Evolutionary conservation across 2,113 vertebrate genomes (phyloP), one percentile per base, ranked within the genome.

Genomic region (Poicephalus gulielmi): DNA sequence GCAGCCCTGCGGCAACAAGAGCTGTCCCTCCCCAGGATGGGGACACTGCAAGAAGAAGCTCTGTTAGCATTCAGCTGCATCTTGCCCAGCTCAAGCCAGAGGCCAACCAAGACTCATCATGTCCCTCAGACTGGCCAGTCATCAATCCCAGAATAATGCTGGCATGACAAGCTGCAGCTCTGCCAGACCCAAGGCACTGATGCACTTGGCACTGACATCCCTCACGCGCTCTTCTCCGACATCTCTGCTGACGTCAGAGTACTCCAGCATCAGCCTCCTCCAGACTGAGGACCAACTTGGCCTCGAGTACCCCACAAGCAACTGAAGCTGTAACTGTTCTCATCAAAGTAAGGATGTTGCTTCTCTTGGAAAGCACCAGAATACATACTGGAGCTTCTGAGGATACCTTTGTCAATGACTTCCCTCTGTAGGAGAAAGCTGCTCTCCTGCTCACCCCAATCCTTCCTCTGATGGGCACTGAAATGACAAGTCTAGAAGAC

Each of bases 231-330:
- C 44, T 1, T 2, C 35, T 71, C 52, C 3, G 7, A 39, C 1
- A 0, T 31, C 77, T 81, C 64, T 13, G 11, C 64, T 33, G 67
- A 57, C 1, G 9, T 43, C 49, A 49, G 44, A 62, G 70, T 44
- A 52, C 62, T 60, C 63, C 44, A 50, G 59, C 53, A 80, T 17
- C 49, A 37, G 49, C 20, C 30, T 75, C 47, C 47, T 82, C 43
- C 20, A 15, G 30, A 25, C 8, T 1, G 0, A 90, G 68, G 13
- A 49, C 35, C 33, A 44, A 27, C 64, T 50, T 75, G 64, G 73
- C 64, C 67, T 28, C 1, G 0, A 53, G 17, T 25, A 25, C 9
- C 39, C 30, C 1, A 0, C 28, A 47, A 47, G 17, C 44, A 95
- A 53, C 43, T 28, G 39, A 35, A 79, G 41, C 22, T 53, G 19